Conservation (phyloP, 2,113 vertebrate genomes). For the Ctenomys sociabilis region DNA sequence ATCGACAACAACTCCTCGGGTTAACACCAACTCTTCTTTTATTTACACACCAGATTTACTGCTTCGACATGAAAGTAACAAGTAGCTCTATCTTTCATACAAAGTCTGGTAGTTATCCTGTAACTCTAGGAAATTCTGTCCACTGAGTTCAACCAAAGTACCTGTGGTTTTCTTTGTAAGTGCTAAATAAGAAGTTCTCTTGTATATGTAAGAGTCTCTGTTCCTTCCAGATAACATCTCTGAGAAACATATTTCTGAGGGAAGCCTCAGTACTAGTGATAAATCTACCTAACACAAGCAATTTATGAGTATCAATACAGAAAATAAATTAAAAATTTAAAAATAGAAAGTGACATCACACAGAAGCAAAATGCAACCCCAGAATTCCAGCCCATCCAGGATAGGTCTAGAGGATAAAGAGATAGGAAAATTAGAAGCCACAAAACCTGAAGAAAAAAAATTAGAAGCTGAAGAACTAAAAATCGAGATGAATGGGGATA, state of each 20-base stretch:
- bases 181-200: background rate
- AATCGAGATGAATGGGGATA: background rate
- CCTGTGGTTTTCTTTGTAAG: background rate
- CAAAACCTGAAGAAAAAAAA: too few relatives aligned
- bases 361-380: too few relatives aligned
- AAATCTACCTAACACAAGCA: background rate
- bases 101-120: background rate
- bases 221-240: background rate
- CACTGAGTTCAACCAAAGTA: background rate
- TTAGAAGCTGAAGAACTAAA: too few relatives aligned
- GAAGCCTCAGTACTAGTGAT: background rate
- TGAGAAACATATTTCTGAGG: background rate
- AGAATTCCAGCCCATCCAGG: too few relatives aligned
- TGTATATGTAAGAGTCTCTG: background rate
- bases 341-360: background rate
- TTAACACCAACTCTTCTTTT: background rate
- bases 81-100: background rate
- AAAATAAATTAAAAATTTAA: background rate
- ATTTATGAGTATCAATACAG: background rate
- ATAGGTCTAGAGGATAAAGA: too few relatives aligned
- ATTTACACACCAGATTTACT: background rate
- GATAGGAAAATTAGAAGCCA: too few relatives aligned
- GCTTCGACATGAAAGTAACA: background rate
- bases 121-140: background rate
- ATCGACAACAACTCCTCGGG: background rate